Evolutionary conservation across 35 echinoderm and acorn worm species (phyloP), one percentile per base, ranked within the genome.

Genomic region (Eucidaris tribuloides): DNA sequence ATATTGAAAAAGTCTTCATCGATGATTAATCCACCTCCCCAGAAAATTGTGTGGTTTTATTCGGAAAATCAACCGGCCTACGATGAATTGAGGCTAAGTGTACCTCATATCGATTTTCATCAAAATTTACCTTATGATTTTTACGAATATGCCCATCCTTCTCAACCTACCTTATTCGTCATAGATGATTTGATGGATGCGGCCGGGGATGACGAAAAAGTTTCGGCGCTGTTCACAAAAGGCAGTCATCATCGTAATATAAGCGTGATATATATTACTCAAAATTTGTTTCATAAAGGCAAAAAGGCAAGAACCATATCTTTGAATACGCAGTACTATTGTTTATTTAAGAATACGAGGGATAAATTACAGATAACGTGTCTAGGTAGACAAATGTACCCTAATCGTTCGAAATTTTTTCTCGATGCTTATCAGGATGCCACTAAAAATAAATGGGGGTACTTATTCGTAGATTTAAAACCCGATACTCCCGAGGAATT

Each of bases 111-210:
- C 5, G 45, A 60, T 6, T 90, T 89, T 64, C 59, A 84, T 45
- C 79, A 93, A 60, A 86, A 80, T 33, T 36, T 88, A 20, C 81
- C 79, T 5, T 39, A 88, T 13, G 71, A 76, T 30, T 88, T 77
- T 78, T 19, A 76, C 32, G 79, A 84, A 3, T 64, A 57, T 46
- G 27, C 83, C 18, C 55, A 83, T 31, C 22, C 42, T 23, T 60
- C 42, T 31, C 59, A 83, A 66, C 45, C 65, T 37, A 84, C 78
- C 40, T 62, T 84, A 68, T 78, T 88, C 33, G 79, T 94, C 34
- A 78, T 90, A 0, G 87, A 90, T 35, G 92, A 94, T 86, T 81
- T 94, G 41, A 84, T 94, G 74, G 37, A 31, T 81, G 87, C 85
- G 72, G 82, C 66, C 20, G 37, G 62, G 4, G 80, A 79, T 25